Base-by-base conservation (phyloP, 2,888 invertebrate genomes). In the Cataglyphis albicans region DNA sequence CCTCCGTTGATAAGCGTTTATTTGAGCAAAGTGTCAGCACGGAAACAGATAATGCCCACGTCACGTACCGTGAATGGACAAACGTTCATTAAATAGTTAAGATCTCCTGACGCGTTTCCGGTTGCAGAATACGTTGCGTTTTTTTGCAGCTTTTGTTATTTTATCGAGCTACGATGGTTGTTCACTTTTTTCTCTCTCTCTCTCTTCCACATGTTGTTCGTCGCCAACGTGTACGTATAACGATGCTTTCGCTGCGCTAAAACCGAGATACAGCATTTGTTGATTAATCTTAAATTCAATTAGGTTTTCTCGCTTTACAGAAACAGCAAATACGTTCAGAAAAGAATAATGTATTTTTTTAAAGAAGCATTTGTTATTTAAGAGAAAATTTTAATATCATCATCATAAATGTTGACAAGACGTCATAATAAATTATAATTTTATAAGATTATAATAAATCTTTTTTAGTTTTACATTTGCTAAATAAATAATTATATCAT, bases 41-140 rank as follows among this genome's bases (percentile, higher is more conserved):
- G 57, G 75, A 63, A 72, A 55, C 80, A 83, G 83, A 81, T 86
- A 89, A 82, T 83, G 55, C 81, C 55, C 63, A 74, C 21, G 81
- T 89, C 85, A 83, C 85, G 87, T 82, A 89, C 81, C 59, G 81
- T 84, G 88, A 89, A 89, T 88, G 88, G 65, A 84, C 86, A 67
- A 86, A 85, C 85, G 84, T 84, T 84, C 85, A 86, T 89, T 87
- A 90, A 90, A 90, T 89, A 90, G 89, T 87, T 89, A 89, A 90
- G 90, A 90, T 89, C 90, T 84, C 67, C 64, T 72, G 86, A 83
- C 84, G 83, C 63, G 82, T 64, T 90, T 89, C 89, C 90, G 89
- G 75, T 72, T 68, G 59, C 67, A 81, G 67, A 78, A 59, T 76
- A 82, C 80, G 38, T 55, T 41, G 75, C 59, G 63, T 87, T 82